Percentiles rank a stretch among this genome's conserved stretches.
These are phyloP conservation scores for Hystrix cristata DNA, from an alignment of 2,113 vertebrate species.

Conservation along the genomic window DNA sequence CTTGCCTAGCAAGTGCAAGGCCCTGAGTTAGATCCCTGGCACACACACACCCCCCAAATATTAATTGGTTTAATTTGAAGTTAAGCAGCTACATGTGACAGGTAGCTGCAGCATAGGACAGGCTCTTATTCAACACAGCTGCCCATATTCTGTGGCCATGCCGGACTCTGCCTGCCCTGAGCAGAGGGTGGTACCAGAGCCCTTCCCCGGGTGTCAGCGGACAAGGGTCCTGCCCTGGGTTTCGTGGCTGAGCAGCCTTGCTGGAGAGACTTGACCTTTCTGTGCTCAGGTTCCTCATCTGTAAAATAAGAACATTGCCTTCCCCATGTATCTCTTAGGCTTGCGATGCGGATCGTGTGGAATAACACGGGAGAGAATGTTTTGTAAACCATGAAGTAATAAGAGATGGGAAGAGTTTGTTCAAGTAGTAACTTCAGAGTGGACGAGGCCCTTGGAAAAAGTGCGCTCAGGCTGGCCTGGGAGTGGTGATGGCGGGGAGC, in stretches of 20 bases:
- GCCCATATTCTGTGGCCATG: background rate
- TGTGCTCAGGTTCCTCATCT: background rate
- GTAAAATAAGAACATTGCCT: background rate
- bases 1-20: no score
- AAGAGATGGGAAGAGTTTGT: background rate
- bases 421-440: background rate
- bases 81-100: background rate
- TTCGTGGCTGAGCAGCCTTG: background rate
- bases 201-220: background rate
- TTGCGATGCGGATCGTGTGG: background rate
- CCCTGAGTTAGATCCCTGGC: no score
- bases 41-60: no score
- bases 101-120: background rate
- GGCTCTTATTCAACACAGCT: background rate
- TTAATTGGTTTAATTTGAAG: background rate
- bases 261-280: background rate
- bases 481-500: background rate
- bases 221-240: background rate
- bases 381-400: background rate
- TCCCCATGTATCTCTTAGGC: background rate
- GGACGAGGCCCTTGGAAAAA: background rate
- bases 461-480: background rate
- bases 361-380: background rate
- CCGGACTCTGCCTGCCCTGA: background rate
- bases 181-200: background rate